A percentile compares a stretch with the other conserved stretches of the same genome.
Evolutionary conservation across 2,888 invertebrate genomes (phyloP).

Genomic region (Oxyscelio sp.): DNA sequence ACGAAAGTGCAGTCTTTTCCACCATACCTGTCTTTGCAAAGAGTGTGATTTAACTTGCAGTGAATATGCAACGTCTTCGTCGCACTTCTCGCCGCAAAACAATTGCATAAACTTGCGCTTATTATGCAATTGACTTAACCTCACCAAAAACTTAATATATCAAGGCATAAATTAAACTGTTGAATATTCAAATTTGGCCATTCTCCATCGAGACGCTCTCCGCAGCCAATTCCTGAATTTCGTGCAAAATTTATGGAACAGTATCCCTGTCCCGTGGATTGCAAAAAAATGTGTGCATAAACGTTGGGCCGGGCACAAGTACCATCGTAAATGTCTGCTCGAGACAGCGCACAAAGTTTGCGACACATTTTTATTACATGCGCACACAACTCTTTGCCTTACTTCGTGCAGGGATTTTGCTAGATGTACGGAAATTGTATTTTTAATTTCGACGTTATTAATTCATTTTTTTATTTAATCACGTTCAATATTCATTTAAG

Average conservation of each 20-base stretch:
- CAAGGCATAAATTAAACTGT: slow-evolving; percentile 30
- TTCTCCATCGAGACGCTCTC: slow-evolving; percentile 11
- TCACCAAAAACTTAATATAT: slow-evolving; percentile 18
- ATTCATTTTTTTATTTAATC: neutral
- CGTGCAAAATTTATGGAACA: slow-evolving; percentile 32
- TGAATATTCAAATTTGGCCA: slow-evolving; percentile 58
- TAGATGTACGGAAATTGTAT: neutral
- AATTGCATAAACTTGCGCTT: neutral
- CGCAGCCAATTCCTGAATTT: slow-evolving; percentile 51
- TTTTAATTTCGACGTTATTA: neutral
- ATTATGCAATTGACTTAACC: slow-evolving; percentile 1
- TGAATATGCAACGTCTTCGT: neutral
- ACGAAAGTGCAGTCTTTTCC: no score
- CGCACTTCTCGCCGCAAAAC: neutral
- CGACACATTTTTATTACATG: slow-evolving; percentile 38
- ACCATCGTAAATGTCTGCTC: slow-evolving; percentile 51
- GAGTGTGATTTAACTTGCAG: no score
- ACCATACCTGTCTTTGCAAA: no score
- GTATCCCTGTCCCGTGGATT: slow-evolving; percentile 9
- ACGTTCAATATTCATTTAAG: no score
- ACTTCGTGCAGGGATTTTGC: neutral
- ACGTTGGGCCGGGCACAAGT: slow-evolving; percentile 40
- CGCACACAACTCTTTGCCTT: neutral
- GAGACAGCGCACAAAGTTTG: slow-evolving; percentile 12
- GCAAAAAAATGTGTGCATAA: slow-evolving; percentile 51